phyloP scores from a whole-genome alignment of 2,888 invertebrate genomes.

The Nipponacmea schrenckii region DNA sequence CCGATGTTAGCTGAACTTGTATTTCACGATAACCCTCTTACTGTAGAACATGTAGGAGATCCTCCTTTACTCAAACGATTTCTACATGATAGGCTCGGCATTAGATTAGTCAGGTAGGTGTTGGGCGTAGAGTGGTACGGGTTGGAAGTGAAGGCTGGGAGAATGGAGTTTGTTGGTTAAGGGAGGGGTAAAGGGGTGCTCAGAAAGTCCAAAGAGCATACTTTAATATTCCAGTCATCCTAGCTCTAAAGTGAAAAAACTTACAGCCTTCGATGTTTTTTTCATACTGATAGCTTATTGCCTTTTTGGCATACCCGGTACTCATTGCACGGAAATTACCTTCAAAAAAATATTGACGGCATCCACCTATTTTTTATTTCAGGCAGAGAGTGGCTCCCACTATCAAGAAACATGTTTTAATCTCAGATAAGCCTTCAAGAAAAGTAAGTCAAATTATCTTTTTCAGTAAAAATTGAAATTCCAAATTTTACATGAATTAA shows the following conservation, averaged over 20 bases:
- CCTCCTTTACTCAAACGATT: slow-evolving; percentile 63
- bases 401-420: slow-evolving; percentile 46
- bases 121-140: neutral
- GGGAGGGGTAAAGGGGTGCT: neutral
- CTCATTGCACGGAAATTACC: too few species aligned
- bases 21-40: slow-evolving; percentile 64
- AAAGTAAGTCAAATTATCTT: slow-evolving; percentile 45
- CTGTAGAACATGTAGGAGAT: slow-evolving; percentile 56
- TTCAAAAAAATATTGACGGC: too few species aligned
- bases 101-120: slow-evolving; percentile 56
- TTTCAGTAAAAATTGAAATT: too few species aligned
- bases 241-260: too few species aligned
- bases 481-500: too few species aligned
- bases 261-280: too few species aligned
- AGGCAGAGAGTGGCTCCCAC: slow-evolving; percentile 45
- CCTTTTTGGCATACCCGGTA: too few species aligned
- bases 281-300: too few species aligned
- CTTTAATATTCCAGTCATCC: too few species aligned
- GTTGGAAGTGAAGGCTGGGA: neutral
- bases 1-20: slow-evolving; percentile 62
- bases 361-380: slow-evolving; percentile 24
- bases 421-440: slow-evolving; percentile 44
- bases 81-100: slow-evolving; percentile 62
- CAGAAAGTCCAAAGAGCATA: neutral
- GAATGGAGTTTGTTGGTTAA: neutral